phyloP scores from a whole-genome alignment of 2,797 vertebrate species.

The Peromyscus nudipes region DNA sequence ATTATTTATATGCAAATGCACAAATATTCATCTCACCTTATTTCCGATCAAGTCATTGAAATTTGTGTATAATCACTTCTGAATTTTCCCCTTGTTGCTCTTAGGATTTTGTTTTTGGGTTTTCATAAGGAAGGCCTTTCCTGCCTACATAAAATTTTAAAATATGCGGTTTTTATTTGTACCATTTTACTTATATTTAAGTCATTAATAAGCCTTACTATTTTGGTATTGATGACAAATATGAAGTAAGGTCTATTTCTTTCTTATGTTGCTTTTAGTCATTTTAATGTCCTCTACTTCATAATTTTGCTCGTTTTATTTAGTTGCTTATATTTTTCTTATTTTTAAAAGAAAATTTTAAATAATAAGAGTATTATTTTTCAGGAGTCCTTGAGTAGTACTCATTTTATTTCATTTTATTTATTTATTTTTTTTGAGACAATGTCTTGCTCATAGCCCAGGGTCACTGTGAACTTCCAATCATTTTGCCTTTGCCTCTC shows the following conservation, averaged over 20 bases:
- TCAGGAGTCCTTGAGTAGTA: not conserved
- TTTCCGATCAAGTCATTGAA: not conserved
- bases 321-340: not conserved
- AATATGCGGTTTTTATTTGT: not conserved
- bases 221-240: not conserved
- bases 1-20: not conserved
- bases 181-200: not conserved
- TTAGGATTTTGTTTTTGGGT: not conserved
- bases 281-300: constrained; percentile 5
- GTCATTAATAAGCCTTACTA: not conserved
- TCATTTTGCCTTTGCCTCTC: not conserved
- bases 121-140: not conserved
- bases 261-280: not conserved
- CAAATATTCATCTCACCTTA: not conserved
- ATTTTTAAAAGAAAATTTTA: not conserved
- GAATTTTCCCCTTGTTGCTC: not conserved
- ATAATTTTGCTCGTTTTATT: not conserved
- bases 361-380: not conserved
- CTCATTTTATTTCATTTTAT: not conserved
- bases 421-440: not conserved
- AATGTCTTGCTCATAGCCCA: not conserved
- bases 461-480: not conserved
- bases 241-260: not conserved
- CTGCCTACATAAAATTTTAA: not conserved
- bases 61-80: not conserved